phyloP scores from a whole-genome alignment of 2,888 invertebrate genomes.

The Formica aserva region DNA sequence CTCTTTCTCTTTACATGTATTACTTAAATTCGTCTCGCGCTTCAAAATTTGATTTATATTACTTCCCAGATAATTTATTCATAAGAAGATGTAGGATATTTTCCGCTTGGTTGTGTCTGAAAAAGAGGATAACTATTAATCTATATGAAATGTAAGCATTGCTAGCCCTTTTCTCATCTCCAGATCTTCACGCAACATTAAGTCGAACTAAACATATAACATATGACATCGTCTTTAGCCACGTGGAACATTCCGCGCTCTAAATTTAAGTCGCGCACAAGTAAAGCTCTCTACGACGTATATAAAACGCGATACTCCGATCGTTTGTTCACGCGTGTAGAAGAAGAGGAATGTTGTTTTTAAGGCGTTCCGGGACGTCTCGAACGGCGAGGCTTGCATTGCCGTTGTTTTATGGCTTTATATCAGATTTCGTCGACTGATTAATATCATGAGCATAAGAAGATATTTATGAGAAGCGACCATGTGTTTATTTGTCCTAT shows the following conservation, averaged over 20 bases:
- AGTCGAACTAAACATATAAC: slow-evolving; percentile 28
- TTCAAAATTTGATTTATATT: neutral
- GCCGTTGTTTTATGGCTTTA: slow-evolving; percentile 35
- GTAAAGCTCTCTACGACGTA: slow-evolving; percentile 19
- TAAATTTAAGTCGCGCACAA: slow-evolving; percentile 42
- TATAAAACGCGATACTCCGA: slow-evolving; percentile 29
- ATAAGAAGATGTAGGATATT: neutral
- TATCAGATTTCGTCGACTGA: slow-evolving; percentile 35
- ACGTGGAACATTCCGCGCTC: slow-evolving; percentile 36
- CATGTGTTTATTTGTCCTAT: neutral
- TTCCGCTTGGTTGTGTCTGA: neutral
- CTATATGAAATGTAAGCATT: neutral
- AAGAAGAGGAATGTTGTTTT: slow-evolving; percentile 47
- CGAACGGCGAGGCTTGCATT: slow-evolving; percentile 2
- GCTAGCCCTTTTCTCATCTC: slow-evolving; percentile 4
- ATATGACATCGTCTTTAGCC: slow-evolving; percentile 24
- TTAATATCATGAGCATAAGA: slow-evolving; percentile 62
- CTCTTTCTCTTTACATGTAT: neutral
- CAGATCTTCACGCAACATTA: slow-evolving; percentile 36
- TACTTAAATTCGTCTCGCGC: neutral
- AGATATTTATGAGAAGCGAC: slow-evolving; percentile 54
- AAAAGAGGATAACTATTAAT: neutral
- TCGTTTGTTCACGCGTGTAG: neutral
- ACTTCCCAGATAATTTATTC: neutral
- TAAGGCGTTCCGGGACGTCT: slow-evolving; percentile 5